Conservation (phyloP, 2,113 vertebrate genomes). For the Promerops cafer region DNA sequence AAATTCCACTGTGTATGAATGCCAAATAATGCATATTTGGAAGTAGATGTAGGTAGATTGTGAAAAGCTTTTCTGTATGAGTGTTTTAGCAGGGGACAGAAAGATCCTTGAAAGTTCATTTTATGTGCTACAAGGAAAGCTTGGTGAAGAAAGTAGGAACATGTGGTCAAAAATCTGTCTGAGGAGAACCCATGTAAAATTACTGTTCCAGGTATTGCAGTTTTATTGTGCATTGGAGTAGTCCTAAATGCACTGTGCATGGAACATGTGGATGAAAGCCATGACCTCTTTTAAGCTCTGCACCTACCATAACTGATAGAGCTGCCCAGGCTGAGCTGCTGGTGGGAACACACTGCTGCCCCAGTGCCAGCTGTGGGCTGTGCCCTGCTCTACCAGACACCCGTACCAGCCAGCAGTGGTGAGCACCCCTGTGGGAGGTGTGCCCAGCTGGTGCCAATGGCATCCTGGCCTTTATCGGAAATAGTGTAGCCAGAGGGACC, state of each 20-base stretch:
- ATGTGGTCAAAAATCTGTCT: background rate
- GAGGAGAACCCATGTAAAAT: background rate
- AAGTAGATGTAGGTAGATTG: background rate
- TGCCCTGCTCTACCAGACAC: background rate
- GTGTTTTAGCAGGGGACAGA: background rate
- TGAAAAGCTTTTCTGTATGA: background rate
- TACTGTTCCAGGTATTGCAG: background rate
- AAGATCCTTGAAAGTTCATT: background rate
- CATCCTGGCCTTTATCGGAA: background rate
- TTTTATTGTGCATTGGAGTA: background rate
- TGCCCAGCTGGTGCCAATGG: background rate
- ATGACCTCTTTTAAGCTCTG: background rate
- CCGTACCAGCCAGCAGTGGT: background rate
- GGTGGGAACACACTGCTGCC: background rate
- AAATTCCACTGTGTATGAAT: background rate
- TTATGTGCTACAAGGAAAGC: background rate
- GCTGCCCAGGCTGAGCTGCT: background rate
- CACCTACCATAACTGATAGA: background rate
- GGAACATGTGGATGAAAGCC: background rate
- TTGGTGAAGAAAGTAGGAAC: background rate
- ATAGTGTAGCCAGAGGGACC: too few species aligned
- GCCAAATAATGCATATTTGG: background rate
- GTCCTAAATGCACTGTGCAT: background rate
- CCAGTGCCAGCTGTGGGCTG: background rate
- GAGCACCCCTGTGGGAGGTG: background rate